A percentile compares a stretch with the other conserved stretches of the same genome.
Evolutionary conservation across 2,888 invertebrate species (phyloP).

Genomic region (Plebejus argus): DNA sequence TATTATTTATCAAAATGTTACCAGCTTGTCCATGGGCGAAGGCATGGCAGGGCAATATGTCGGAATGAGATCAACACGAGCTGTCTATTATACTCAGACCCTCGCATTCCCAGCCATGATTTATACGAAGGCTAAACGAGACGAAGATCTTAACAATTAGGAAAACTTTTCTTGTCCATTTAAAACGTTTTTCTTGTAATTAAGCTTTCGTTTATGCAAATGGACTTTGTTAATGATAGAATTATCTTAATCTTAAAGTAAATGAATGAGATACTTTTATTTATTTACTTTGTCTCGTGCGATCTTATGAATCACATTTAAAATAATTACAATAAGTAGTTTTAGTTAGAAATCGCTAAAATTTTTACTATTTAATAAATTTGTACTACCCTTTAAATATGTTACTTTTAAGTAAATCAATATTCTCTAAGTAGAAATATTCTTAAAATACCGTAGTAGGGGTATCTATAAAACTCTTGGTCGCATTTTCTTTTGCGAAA

Average conservation of each 20-base stretch:
- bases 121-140: constrained; percentile 5
- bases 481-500: constrained; percentile 15
- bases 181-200: constrained; percentile 30
- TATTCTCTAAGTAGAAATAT: not conserved
- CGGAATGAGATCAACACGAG: not conserved
- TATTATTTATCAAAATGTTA: not conserved
- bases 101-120: constrained; percentile 1
- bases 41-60: not conserved
- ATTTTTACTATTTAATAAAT: no score
- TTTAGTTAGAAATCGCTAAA: no score
- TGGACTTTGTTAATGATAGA: not conserved
- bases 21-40: not conserved
- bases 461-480: not conserved
- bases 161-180: constrained; percentile 26
- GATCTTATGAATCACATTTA: not conserved
- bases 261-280: not conserved
- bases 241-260: not conserved
- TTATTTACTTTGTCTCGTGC: not conserved
- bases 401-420: no score
- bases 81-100: not conserved
- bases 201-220: constrained; percentile 2
- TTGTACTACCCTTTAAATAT: no score
- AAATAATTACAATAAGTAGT: no score
- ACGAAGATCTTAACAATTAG: constrained; percentile 20
- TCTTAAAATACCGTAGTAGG: not conserved